Evolutionary conservation across 1,140 invertebrate species (phyloP).

Genomic region (Physella acuta): DNA sequence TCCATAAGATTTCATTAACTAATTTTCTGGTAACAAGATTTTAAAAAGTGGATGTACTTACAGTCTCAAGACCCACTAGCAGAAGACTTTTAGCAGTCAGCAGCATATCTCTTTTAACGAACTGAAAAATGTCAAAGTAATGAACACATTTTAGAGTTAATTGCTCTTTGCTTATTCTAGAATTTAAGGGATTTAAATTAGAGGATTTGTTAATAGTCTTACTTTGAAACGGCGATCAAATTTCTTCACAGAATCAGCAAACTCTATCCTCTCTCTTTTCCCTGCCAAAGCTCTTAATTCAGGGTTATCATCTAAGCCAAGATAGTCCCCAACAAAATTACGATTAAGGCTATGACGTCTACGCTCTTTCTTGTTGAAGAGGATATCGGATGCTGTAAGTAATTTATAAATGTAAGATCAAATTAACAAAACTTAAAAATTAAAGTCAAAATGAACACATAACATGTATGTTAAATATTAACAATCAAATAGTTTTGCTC

Average conservation of each 20-base stretch:
- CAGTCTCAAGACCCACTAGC: constrained; percentile 56
- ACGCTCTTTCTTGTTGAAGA: constrained; percentile 72
- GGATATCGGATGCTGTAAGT: constrained; percentile 63
- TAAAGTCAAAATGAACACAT: too few relatives aligned
- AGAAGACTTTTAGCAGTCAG: constrained; percentile 68
- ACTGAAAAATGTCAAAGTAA: constrained; percentile 37
- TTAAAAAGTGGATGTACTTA: constrained; percentile 26
- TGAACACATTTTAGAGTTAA: background rate
- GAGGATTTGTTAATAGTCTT: constrained; percentile 1
- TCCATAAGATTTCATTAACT: too few relatives aligned
- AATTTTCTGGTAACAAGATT: too few relatives aligned
- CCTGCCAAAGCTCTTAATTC: constrained; percentile 65
- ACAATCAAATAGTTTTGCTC: too few relatives aligned
- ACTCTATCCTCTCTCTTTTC: constrained; percentile 71
- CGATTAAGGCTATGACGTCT: constrained; percentile 70
- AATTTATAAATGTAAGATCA: too few relatives aligned
- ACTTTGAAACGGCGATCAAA: constrained; percentile 75
- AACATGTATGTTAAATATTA: too few relatives aligned
- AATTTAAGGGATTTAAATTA: background rate
- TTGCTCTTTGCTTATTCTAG: background rate
- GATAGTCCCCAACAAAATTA: constrained; percentile 76
- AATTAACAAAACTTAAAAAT: too few relatives aligned
- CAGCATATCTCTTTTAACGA: constrained; percentile 70
- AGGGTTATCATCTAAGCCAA: constrained; percentile 71
- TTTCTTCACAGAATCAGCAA: constrained; percentile 72